A percentile compares a stretch with the other conserved stretches of the same genome.
Evolutionary conservation across 2,113 vertebrate species (phyloP).

Genomic region (Coptodon bakossiorum): DNA sequence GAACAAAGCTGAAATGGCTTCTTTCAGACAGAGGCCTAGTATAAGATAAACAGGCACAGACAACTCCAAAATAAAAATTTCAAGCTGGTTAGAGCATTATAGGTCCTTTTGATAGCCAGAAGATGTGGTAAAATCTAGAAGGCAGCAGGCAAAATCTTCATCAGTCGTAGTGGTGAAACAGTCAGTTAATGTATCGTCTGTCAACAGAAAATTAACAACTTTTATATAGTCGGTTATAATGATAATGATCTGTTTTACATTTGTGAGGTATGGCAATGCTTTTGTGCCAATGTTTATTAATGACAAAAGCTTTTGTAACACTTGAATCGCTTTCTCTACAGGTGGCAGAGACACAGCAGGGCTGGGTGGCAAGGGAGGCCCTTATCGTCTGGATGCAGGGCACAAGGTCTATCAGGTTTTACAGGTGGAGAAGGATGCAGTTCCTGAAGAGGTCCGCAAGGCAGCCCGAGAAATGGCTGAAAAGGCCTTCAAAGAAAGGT

Average conservation of each 20-base stretch:
- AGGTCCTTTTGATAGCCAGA: not conserved
- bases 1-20: not conserved
- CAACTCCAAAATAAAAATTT: not conserved
- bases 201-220: not conserved
- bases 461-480: slow-evolving; percentile 90
- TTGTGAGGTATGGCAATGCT: not conserved
- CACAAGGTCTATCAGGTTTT: slow-evolving; percentile 90
- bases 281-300: not conserved
- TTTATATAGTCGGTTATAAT: not conserved
- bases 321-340: slow-evolving; percentile 20
- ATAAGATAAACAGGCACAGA: not conserved
- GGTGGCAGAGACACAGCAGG: slow-evolving; percentile 95
- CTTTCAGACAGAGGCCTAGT: not conserved
- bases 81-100: not conserved
- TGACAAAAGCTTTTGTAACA: not conserved
- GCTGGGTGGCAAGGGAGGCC: slow-evolving; percentile 91
- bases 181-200: not conserved
- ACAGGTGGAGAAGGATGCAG: slow-evolving; percentile 86
- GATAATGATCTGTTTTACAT: not conserved
- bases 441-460: slow-evolving; percentile 87
- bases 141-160: not conserved
- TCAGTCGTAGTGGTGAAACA: not conserved
- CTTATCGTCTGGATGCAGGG: slow-evolving; percentile 88
- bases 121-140: not conserved
- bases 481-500: slow-evolving; percentile 90